These are phyloP conservation scores for Manis crassicaudata DNA, from an alignment of 2,797 vertebrate genomes.

Conservation along the genomic window DNA sequence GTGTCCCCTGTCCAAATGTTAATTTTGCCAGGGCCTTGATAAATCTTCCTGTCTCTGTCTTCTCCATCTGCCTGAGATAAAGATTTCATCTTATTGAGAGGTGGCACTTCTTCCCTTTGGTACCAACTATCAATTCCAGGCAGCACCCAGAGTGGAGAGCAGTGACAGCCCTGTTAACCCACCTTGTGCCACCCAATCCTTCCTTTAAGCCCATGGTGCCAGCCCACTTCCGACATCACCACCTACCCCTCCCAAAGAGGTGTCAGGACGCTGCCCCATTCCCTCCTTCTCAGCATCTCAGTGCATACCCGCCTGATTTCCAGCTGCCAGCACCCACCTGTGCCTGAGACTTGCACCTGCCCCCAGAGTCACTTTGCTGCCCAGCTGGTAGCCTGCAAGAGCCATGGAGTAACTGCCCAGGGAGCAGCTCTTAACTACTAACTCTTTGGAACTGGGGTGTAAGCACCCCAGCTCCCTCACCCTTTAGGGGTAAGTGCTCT, in stretches of 20 bases:
- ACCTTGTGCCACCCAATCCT: constrained; percentile 35
- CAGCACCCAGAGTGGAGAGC: not conserved
- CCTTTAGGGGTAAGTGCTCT: not conserved
- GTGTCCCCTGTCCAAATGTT: constrained; percentile 79
- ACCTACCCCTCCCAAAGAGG: not conserved
- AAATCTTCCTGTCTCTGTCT: constrained; percentile 80
- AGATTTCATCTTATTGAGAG: constrained; percentile 85
- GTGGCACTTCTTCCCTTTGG: constrained; percentile 85
- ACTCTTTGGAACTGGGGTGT: not conserved
- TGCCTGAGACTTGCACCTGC: not conserved
- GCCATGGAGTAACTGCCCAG: not conserved
- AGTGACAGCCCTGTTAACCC: constrained; percentile 57
- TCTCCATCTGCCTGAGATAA: constrained; percentile 63
- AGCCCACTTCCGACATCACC: not conserved
- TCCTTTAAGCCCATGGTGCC: not conserved
- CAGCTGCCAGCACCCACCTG: not conserved
- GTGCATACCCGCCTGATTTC: not conserved
- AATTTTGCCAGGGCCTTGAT: constrained; percentile 83
- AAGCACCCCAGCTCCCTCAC: not conserved
- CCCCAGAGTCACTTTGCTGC: not conserved
- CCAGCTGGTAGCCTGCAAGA: not conserved
- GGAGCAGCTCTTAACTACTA: not conserved
- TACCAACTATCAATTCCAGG: constrained; percentile 83
- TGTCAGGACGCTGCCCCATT: rapidly evolving
- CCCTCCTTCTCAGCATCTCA: not conserved